Base-by-base conservation (phyloP, 2,797 vertebrate genomes). In the Acridotheres tristis region DNA sequence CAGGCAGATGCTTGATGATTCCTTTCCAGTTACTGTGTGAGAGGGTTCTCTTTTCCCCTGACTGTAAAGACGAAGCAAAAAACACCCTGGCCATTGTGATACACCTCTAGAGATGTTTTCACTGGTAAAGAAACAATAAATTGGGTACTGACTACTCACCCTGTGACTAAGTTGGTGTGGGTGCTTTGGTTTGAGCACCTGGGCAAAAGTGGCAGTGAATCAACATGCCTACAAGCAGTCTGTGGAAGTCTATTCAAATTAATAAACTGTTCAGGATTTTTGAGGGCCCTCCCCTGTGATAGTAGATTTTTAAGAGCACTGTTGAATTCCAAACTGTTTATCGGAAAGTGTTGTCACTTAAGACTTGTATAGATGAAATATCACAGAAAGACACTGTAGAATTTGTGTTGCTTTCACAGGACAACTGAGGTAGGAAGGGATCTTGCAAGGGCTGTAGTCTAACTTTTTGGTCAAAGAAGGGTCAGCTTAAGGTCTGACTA, bases 401-500 rank as follows among this genome's bases (percentile, higher is more conserved):
- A n/a, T 83, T 79, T 27, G 2, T 74, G 10, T 79, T 85, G 19
- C 25, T 65, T 91, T 92, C 75, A 61, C 17, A 54, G 19, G 61
- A 81, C 42, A 77, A 3, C 7, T 63, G 47, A 77, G n/a, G 25
- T 59, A 88, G 30, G 29, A 88, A 80, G 17, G n/a, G n/a, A 84
- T 87, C 62, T 62, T 75, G 43, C n/a, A 81, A 84, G 21, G 42
- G 80, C 75, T 88, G 14, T 72, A 62, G 48, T 72, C 51, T 80
- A 89, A 47, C 45, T 17, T 73, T 73, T 54, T 85, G 61, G 65
- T 92, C 17, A 63, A 63, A 88, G 61, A 45, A 71, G 67, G 77
- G 47, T 94, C 85, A 89, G 29, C 7, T 40, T 90, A 84, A 89
- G 87, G 59, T 90, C 80, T 92, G 84, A 62, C 59, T 68, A 63